Conservation (phyloP, 2,888 invertebrate species). For the Agrypnus murinus region DNA sequence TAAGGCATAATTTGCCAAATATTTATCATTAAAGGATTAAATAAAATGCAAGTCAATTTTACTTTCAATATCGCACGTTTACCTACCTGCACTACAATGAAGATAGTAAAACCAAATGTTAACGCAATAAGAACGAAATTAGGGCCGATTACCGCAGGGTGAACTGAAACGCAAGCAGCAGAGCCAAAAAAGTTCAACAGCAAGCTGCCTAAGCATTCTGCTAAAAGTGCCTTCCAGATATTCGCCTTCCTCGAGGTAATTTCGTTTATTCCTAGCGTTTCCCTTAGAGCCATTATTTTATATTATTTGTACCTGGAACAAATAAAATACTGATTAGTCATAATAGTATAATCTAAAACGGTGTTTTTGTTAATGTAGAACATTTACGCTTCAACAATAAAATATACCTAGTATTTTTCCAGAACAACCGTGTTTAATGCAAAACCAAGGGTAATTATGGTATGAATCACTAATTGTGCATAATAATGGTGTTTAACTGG, state of each 20-base stretch:
- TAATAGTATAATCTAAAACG: background rate
- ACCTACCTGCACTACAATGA: slow-evolving; percentile 84
- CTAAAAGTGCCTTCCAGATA: slow-evolving; percentile 88
- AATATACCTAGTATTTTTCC: too few relatives aligned
- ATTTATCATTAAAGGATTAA: too few relatives aligned
- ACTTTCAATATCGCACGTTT: too few relatives aligned
- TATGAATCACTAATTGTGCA: too few relatives aligned
- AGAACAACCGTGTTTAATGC: too few relatives aligned
- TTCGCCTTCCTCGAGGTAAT: slow-evolving; percentile 78
- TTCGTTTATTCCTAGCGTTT: slow-evolving; percentile 82
- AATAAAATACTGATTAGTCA: slow-evolving; percentile 23
- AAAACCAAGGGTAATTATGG: too few relatives aligned
- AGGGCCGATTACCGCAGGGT: slow-evolving; percentile 54
- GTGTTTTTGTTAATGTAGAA: slow-evolving; percentile 4
- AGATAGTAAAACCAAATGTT: slow-evolving; percentile 90
- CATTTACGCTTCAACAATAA: background rate
- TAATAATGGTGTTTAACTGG: too few relatives aligned
- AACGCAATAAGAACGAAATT: slow-evolving; percentile 84
- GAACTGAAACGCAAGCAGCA: slow-evolving; percentile 81
- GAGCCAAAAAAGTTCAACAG: slow-evolving; percentile 93
- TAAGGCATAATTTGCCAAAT: too few relatives aligned
- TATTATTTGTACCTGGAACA: slow-evolving; percentile 34
- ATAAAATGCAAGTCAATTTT: too few relatives aligned
- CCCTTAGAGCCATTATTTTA: slow-evolving; percentile 69
- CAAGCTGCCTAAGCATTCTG: slow-evolving; percentile 91